Conservation (phyloP, 1,140 invertebrate species). For the Solenopsis fugax region DNA sequence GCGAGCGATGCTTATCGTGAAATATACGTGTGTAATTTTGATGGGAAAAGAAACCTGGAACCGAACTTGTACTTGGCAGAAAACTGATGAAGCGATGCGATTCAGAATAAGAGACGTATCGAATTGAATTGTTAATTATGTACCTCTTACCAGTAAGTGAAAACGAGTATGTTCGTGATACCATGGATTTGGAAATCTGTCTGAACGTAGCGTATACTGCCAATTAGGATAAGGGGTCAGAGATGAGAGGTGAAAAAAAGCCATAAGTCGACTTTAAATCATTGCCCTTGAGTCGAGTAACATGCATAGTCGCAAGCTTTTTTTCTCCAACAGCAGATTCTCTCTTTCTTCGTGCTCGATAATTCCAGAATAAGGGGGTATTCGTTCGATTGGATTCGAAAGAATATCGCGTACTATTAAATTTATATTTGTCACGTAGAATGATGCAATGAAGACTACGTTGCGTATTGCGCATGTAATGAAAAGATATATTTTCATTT, state of each 20-base stretch:
- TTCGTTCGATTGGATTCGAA: neutral
- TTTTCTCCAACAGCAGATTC: neutral
- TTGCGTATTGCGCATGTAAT: too few species aligned
- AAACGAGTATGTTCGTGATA: constrained; percentile 19
- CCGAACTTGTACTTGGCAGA: neutral
- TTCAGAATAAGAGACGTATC: neutral
- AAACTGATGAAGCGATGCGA: neutral
- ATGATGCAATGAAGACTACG: too few species aligned
- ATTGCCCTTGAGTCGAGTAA: neutral
- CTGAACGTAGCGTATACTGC: constrained; percentile 27
- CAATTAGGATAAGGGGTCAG: neutral
- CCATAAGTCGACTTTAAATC: neutral
- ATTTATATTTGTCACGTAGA: neutral
- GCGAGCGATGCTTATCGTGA: neutral
- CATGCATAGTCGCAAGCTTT: neutral
- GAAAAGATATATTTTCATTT: too few species aligned
- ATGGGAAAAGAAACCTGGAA: neutral
- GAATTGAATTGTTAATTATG: constrained; percentile 29
- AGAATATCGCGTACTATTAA: neutral
- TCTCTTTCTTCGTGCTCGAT: neutral
- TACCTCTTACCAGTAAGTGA: constrained; percentile 26
- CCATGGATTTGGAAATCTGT: constrained; percentile 30
- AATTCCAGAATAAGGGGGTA: neutral
- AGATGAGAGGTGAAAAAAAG: neutral
- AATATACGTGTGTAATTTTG: neutral